Evolutionary conservation across 2,888 invertebrate genomes (phyloP).

Genomic region (Drosophila barbarae): DNA sequence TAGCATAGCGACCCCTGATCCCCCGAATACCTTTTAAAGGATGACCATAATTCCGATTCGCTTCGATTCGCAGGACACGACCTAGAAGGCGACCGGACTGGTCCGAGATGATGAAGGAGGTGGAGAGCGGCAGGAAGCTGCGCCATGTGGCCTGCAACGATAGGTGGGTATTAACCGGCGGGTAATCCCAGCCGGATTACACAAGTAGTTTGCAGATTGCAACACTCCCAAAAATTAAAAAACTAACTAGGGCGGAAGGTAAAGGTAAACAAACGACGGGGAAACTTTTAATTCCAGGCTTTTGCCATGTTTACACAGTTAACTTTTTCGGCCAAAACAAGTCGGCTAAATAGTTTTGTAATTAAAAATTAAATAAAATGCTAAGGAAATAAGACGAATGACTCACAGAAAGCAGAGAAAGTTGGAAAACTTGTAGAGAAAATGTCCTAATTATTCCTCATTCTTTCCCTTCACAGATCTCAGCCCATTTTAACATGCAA

Average conservation of each 20-base stretch:
- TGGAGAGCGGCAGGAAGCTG: conserved; percentile 89
- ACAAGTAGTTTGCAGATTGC: conserved; percentile 16
- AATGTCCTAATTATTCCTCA: background rate
- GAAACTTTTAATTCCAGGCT: conserved; percentile 2
- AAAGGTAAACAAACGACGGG: conserved; percentile 6
- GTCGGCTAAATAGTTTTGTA: conserved; percentile 8
- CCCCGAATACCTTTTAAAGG: background rate
- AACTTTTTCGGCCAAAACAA: conserved; percentile 7
- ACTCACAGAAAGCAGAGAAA: background rate
- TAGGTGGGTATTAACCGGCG: conserved; percentile 80
- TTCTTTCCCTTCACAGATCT: conserved; percentile 80
- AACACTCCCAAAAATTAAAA: conserved; percentile 12
- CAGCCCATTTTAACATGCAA: conserved; percentile 83
- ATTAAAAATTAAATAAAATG: background rate
- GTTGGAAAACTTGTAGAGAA: background rate
- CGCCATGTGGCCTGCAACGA: conserved; percentile 93
- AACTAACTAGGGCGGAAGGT: conserved; percentile 1
- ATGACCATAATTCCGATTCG: conserved; percentile 26
- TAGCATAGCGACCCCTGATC: conserved; percentile 7
- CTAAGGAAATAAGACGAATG: background rate
- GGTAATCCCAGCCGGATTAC: conserved; percentile 7
- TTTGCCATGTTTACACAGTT: conserved; percentile 4
- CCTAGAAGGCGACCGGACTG: conserved; percentile 92
- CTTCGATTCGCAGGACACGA: conserved; percentile 81
- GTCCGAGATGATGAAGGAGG: conserved; percentile 94